Evolutionary conservation across 2,888 invertebrate species (phyloP), one percentile per base, ranked within the genome.

Genomic region (Spialia ferax): DNA sequence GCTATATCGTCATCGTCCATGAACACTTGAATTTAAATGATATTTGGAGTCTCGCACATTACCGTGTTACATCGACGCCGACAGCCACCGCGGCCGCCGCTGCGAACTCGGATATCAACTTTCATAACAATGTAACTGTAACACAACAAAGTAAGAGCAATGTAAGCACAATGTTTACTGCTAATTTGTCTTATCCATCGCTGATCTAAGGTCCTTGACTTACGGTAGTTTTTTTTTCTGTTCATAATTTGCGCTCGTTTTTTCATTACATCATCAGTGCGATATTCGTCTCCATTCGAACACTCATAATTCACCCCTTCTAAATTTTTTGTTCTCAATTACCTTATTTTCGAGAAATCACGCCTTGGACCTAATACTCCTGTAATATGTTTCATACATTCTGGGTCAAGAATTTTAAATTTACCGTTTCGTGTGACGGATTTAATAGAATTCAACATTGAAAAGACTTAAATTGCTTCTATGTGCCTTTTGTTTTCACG

Each of bases 381-480:
- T 45, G n/a, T n/a, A n/a, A 38, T 35, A 66, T 42, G 55, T 55
- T 26, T 63, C 32, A 23, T 3, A 1, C 54, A 66, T 66, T 55
- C 60, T 66, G 55, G 66, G 60, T 66, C 66, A 66, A 66, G 45
- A 22, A 61, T 61, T 64, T 56, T 32, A 2, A 45, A 55, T 61
- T 61, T 45, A 54, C 60, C 42, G 55, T 66, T 61, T 15, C 54
- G 23, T 22, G 45, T 45, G 66, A 66, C 66, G 55, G 23, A 61
- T 66, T 15, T 60, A 45, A 61, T 66, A 55, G 29, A 60, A 29
- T 59, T 54, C 45, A 66, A 66, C 66, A 66, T 66, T 66, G 66
- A 66, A 61, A 54, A 60, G 18, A 45, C 32, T 66, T 42, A 66
- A 65, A 60, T 66, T 55, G 60, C 55, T 61, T 66, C 32, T 29